A percentile compares a stretch with the other conserved stretches of the same genome.
These are phyloP conservation scores for Microplitis mediator DNA, from an alignment of 1,140 invertebrate species.

Conservation along the genomic window DNA sequence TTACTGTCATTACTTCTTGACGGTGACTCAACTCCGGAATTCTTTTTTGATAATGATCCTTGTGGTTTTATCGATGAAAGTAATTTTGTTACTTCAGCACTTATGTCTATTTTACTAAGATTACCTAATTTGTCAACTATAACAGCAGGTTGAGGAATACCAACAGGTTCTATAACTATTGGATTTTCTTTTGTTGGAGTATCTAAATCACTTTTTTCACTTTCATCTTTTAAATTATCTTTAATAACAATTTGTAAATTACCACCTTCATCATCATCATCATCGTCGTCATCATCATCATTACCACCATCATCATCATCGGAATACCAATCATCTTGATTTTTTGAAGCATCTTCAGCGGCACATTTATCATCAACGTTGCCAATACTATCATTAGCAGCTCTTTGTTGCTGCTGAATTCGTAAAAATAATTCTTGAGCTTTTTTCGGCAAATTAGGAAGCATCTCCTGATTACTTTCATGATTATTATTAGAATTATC, in stretches of 20 bases:
- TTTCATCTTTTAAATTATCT: conserved; percentile 51
- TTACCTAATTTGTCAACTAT: conserved; percentile 72
- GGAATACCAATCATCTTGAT: conserved; percentile 78
- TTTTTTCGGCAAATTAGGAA: conserved; percentile 68
- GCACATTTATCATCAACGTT: conserved; percentile 63
- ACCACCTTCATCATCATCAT: conserved; percentile 38
- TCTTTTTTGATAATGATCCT: conserved; percentile 13
- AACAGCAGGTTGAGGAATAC: conserved; percentile 55
- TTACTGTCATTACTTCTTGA: not conserved
- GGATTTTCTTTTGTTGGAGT: conserved; percentile 30
- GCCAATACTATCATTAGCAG: conserved; percentile 59
- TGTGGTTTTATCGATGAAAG: conserved; percentile 69
- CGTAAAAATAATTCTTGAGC: conserved; percentile 72
- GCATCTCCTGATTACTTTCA: conserved; percentile 46
- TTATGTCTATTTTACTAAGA: conserved; percentile 76
- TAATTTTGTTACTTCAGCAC: conserved; percentile 73
- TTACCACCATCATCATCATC: conserved; percentile 71
- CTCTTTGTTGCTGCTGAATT: conserved; percentile 72
- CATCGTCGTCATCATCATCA: conserved; percentile 54
- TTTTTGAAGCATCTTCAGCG: conserved; percentile 61
- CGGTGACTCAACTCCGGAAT: not conserved
- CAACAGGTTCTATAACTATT: conserved; percentile 21
- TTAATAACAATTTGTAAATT: conserved; percentile 58
- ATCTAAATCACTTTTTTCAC: conserved; percentile 31
- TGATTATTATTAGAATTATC: not conserved